Evolutionary conservation across 2,113 vertebrate genomes (phyloP).

Genomic region (Lethenteron reissneri): DNA sequence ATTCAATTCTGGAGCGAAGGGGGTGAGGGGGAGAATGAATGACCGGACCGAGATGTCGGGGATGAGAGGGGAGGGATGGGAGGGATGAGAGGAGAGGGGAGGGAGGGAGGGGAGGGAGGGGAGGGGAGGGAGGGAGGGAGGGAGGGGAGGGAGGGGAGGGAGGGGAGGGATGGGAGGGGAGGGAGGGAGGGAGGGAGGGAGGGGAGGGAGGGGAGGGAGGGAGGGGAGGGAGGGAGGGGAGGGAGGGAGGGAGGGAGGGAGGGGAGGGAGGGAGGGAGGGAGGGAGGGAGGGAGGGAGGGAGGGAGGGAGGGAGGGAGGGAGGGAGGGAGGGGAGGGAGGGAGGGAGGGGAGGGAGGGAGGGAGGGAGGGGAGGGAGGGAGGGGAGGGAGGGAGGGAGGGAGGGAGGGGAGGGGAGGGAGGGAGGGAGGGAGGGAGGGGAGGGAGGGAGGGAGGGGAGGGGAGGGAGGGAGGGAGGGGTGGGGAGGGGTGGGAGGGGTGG

Average conservation of each 20-base stretch:
- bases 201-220: neutral
- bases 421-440: neutral
- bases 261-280: neutral
- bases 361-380: neutral
- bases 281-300: neutral
- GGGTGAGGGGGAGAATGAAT: too few species aligned
- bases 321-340: neutral
- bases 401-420: neutral
- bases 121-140: neutral
- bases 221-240: neutral
- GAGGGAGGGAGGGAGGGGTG: too few species aligned
- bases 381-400: neutral
- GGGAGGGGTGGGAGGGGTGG: neutral
- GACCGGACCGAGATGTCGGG: too few species aligned
- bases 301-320: too few species aligned
- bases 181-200: neutral
- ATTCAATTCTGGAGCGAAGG: too few species aligned
- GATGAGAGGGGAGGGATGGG: too few species aligned
- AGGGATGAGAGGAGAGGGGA: too few species aligned
- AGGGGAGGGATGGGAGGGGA: neutral
- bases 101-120: too few species aligned
- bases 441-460: neutral
- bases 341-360: too few species aligned
- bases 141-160: neutral
- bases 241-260: neutral